Base-by-base conservation (phyloP, 2,113 vertebrate species). In the Suncus etruscus region DNA sequence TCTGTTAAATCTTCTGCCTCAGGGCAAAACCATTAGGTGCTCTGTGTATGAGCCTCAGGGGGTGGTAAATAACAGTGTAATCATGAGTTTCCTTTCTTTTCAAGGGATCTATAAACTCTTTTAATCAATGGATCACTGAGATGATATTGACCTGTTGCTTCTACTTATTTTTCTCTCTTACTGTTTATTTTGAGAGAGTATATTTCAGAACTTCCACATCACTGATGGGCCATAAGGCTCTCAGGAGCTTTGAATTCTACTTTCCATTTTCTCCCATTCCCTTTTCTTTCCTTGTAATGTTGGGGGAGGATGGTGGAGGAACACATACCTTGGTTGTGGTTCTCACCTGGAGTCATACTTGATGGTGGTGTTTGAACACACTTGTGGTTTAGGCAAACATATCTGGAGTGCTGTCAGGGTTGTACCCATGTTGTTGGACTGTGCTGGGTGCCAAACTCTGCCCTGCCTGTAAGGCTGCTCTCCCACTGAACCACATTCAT, bases 11-110 rank as follows among this genome's bases (percentile, higher is more conserved):
- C 81, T 92, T 39, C 39, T 39, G 87, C 92, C 92, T 93, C n/a
- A 76, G 79, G 89, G 91, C 89, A 90, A 78, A 91, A 96, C 80
- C 24, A 61, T 95, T 96, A 92, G 78, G 89, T 93, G 63, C 89
- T 31, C 78, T 82, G 16, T 89, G 45, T 82, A 24, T 84, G 84
- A 87, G 48, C 92, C 94, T 93, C 78, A 76, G 70, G 84, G 86
- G 85, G 47, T 91, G 24, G 18, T 89, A 91, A 89, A 80, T 94
- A 92, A 93, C 90, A 69, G 7, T 90, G 86, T 75, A 89, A 91
- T 94, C 39, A 47, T 85, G 86, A 72, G 50, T 75, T 94, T 93
- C 39, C 25, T 16, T 87, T 91, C 88, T 74, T 89, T 92, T 92
- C 3, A 50, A 83, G n/a, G 27, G 73, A 31, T 74, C 45, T 65